phyloP scores from a whole-genome alignment of 2,888 invertebrate genomes.

The Corbicula japonica region DNA sequence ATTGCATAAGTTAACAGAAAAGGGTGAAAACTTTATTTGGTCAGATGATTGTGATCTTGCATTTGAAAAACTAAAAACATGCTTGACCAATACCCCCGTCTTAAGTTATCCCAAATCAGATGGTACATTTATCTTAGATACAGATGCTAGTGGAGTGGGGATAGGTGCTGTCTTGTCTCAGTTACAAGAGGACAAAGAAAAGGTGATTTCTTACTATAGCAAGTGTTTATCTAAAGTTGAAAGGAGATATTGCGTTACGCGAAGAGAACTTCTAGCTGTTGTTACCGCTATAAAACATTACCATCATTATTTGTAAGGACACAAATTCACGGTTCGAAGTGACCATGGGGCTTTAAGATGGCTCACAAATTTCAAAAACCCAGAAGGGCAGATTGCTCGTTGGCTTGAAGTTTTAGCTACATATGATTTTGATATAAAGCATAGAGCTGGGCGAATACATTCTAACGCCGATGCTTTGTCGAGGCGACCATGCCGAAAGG shows the following conservation, averaged over 20 bases:
- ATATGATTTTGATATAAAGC: too few relatives aligned
- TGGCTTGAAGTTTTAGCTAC: constrained; percentile 49
- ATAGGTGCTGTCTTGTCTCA: constrained; percentile 38
- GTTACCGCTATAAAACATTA: constrained; percentile 54
- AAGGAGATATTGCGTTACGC: constrained; percentile 44
- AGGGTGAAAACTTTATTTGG: constrained; percentile 46
- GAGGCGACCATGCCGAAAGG: constrained; percentile 35
- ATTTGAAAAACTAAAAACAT: constrained; percentile 41
- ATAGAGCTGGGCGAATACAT: constrained; percentile 45
- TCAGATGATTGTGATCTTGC: constrained; percentile 36
- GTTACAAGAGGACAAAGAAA: constrained; percentile 39
- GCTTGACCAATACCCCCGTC: constrained; percentile 31
- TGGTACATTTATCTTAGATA: constrained; percentile 26
- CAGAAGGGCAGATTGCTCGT: constrained; percentile 51
- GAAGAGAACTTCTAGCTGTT: constrained; percentile 48
- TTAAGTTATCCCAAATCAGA: constrained; percentile 38
- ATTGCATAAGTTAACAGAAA: constrained; percentile 50
- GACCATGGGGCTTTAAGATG: constrained; percentile 56
- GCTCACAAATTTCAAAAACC: constrained; percentile 48
- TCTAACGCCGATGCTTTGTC: constrained; percentile 48
- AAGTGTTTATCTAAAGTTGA: constrained; percentile 44
- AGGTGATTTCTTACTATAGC: constrained; percentile 43
- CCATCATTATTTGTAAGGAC: constrained; percentile 62
- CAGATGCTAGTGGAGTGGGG: constrained; percentile 33
- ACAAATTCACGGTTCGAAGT: constrained; percentile 43